Base-by-base conservation (phyloP, 2,113 vertebrate species). In the Xiphophorus maculatus region DNA sequence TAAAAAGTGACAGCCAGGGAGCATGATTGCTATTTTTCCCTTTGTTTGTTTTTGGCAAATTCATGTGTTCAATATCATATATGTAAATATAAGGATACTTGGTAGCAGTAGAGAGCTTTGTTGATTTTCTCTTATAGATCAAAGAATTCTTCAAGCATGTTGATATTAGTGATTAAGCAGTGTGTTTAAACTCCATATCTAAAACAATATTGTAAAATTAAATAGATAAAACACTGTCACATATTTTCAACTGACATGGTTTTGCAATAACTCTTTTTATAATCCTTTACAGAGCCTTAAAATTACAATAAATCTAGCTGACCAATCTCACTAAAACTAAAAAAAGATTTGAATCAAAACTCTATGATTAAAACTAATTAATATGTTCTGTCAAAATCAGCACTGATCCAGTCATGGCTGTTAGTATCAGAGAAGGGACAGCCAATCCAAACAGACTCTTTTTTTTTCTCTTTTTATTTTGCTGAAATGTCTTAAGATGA, bases 1-100 rank as follows among this genome's bases (percentile, higher is more conserved):
- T 37, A 54, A 73, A 73, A 73, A 60, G 70, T 89, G 79, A 71
- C 17, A 80, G 15, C 2, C 12, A 61, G 25, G 58, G 0, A 48
- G 3, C 17, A 19, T 30, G 0, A n/a, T 1, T 58, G 17, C 22
- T 11, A n/a, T n/a, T 58, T 58, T 25, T 3, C 25, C 9, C 9
- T n/a, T 4, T 25, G 7, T 35, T 61, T 8, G 48, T 42, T 76
- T 37, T 58, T 61, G 22, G 65, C 8, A 44, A 54, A 76, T 70
- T 0, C 8, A 19, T 44, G 1, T 42, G 7, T 40, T 80, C 14
- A 58, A 3, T 13, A 2, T 13, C 66, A 7, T 30, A 29, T 62
- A 58, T 0, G 32, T 68, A 76, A 74, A 63, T 67, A 17, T 6
- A 48, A 1, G 44, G 17, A 17, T 48, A 80, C 33, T 44, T 1